Evolutionary conservation across 2,797 vertebrate species (phyloP).

Genomic region (Dermochelys coriacea): DNA sequence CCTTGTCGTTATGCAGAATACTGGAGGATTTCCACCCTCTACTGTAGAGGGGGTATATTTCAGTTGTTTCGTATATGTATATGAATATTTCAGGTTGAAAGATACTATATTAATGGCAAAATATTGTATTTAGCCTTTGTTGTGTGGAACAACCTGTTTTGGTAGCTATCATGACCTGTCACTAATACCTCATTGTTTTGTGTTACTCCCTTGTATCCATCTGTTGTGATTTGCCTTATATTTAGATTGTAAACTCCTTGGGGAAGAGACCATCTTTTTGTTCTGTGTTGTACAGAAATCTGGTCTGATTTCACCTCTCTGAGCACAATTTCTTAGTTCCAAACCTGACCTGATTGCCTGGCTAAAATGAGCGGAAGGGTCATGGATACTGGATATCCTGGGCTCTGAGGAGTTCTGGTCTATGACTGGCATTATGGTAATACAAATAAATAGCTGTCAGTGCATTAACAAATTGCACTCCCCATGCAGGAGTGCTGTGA

Average conservation of each 20-base stretch:
- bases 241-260: background rate
- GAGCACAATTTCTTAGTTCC: background rate
- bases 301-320: background rate
- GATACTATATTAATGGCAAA: background rate
- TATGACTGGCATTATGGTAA: background rate
- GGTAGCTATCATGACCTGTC: background rate
- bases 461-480: background rate
- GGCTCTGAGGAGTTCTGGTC: background rate
- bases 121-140: background rate
- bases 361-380: background rate
- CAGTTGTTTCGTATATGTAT: background rate
- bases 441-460: background rate
- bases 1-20: background rate
- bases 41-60: background rate
- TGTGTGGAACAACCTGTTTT: background rate
- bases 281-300: background rate
- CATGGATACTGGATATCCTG: background rate
- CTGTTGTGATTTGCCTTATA: background rate
- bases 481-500: background rate
- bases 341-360: background rate
- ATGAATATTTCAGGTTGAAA: background rate
- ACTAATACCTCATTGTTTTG: background rate
- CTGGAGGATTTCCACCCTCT: background rate
- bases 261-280: background rate
- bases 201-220: background rate